Percentiles rank a stretch among this genome's conserved stretches.
Evolutionary conservation across 2,113 vertebrate genomes (phyloP).

Genomic region (Pundamilia nyererei): DNA sequence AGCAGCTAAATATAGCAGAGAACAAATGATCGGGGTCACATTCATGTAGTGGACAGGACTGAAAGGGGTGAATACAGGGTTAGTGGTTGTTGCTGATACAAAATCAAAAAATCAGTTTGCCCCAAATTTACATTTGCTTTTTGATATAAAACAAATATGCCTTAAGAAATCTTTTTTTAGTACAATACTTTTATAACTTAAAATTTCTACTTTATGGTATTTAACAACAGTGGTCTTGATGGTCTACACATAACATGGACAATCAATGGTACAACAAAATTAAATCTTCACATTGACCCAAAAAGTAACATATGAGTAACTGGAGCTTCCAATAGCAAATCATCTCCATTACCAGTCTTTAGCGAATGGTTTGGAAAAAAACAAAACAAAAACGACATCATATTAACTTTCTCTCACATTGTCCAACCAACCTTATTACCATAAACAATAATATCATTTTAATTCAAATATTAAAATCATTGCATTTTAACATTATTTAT

Average conservation of each 20-base stretch:
- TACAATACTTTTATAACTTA: neutral
- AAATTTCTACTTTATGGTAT: neutral
- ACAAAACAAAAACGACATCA: neutral
- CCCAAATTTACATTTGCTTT: neutral
- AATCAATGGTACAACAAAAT: neutral
- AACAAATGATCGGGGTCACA: conserved; percentile 29
- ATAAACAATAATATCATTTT: neutral
- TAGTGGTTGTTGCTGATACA: neutral
- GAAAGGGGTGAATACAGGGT: neutral
- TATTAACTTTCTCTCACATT: neutral
- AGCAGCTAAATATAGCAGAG: conserved; percentile 39
- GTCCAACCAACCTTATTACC: neutral
- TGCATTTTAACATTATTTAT: neutral
- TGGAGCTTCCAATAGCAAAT: neutral
- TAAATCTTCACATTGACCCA: neutral
- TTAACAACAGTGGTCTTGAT: neutral
- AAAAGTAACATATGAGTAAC: neutral
- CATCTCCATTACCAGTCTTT: neutral
- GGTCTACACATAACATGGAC: neutral
- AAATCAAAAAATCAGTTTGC: neutral
- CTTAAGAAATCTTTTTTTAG: neutral
- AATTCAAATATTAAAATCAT: neutral
- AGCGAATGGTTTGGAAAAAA: neutral
- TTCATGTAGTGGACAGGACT: neutral
- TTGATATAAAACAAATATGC: neutral